phyloP scores from a whole-genome alignment of 2,888 invertebrate genomes.

The Agriopis aurantiaria region DNA sequence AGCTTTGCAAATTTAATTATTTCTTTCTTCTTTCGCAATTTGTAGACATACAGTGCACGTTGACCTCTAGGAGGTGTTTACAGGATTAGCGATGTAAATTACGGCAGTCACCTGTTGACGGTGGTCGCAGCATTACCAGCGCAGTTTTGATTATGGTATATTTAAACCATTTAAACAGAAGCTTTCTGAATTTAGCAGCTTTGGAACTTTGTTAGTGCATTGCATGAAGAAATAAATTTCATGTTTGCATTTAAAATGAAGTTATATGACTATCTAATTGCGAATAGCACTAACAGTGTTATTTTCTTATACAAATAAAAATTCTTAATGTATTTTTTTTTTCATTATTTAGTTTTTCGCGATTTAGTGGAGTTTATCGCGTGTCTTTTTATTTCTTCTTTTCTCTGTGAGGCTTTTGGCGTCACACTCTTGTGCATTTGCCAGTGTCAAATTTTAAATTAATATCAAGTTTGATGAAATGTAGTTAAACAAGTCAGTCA shows the following conservation, averaged over 20 bases:
- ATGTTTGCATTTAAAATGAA: neutral
- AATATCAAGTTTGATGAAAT: too few relatives aligned
- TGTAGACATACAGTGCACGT: conserved; percentile 8
- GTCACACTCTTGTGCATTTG: too few relatives aligned
- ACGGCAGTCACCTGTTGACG: conserved; percentile 51
- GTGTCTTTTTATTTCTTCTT: too few relatives aligned
- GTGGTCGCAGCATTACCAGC: conserved; percentile 12
- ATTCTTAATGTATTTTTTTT: too few relatives aligned
- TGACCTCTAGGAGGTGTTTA: conserved; percentile 37
- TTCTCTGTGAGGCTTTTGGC: too few relatives aligned
- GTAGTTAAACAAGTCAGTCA: too few relatives aligned
- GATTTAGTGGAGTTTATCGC: too few relatives aligned
- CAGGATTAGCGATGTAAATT: conserved; percentile 49
- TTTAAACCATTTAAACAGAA: conserved; percentile 21
- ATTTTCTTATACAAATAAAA: too few relatives aligned
- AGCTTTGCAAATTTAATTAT: too few relatives aligned
- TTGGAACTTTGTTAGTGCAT: neutral
- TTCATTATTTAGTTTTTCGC: too few relatives aligned
- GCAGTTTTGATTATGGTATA: conserved; percentile 4
- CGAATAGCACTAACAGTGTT: too few relatives aligned
- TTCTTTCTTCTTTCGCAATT: neutral
- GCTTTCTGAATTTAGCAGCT: conserved; percentile 8
- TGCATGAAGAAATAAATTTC: conserved; percentile 5
- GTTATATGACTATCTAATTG: neutral
- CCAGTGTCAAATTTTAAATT: too few relatives aligned